phyloP scores from a whole-genome alignment of 2,888 invertebrate species.

The Chloromyia formosa region DNA sequence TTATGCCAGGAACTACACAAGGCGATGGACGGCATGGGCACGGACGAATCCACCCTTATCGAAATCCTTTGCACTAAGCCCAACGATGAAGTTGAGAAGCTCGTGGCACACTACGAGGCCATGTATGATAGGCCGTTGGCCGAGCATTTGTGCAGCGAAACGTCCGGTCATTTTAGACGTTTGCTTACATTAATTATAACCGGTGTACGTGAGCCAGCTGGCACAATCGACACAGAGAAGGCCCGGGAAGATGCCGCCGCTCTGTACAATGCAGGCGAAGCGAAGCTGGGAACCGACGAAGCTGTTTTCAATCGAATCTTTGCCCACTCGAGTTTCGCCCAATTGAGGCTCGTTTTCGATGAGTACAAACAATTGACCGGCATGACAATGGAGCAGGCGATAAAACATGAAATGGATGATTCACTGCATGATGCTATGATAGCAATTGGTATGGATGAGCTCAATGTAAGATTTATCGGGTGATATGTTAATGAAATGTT shows the following conservation, averaged over 20 bases:
- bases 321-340: constrained; percentile 78
- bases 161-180: constrained; percentile 80
- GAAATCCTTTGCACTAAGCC: constrained; percentile 78
- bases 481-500: constrained; percentile 22
- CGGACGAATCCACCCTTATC: constrained; percentile 76
- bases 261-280: constrained; percentile 76
- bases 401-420: constrained; percentile 73
- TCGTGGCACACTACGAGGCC: constrained; percentile 72
- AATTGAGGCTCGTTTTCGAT: constrained; percentile 74
- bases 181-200: constrained; percentile 77
- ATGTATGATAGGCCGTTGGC: constrained; percentile 74
- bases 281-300: constrained; percentile 77
- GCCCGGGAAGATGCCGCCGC: constrained; percentile 78
- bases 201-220: constrained; percentile 73
- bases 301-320: constrained; percentile 77
- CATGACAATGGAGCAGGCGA: constrained; percentile 77
- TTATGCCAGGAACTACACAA: constrained; percentile 74
- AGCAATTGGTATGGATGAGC: constrained; percentile 70
- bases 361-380: constrained; percentile 79
- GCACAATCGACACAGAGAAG: constrained; percentile 69
- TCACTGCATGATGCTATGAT: constrained; percentile 74
- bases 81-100: constrained; percentile 72
- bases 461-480: not conserved
- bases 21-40: constrained; percentile 79
- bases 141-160: constrained; percentile 79